Evolutionary conservation across 64 coral and sea anemone species (phyloP), one percentile per base, ranked within the genome.

Genomic region (Pocillopora damicornis): DNA sequence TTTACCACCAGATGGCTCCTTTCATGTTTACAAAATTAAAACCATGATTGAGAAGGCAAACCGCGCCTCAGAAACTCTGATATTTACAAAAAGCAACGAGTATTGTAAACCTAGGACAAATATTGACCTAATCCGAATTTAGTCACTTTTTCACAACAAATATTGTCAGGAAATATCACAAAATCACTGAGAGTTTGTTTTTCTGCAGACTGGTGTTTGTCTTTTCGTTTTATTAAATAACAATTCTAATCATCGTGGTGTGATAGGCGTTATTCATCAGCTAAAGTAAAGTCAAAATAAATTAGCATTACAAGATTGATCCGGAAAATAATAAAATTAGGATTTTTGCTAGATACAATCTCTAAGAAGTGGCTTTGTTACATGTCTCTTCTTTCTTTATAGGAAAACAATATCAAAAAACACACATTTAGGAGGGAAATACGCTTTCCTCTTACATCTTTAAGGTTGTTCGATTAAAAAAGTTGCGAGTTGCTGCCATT

Each of bases 131-230:
- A 83, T 16, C 13, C 37, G 38, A 73, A 85, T 85, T 83, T 71
- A 30, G 51, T 85, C 38, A 42, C 64, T 73, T 83, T 85, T 85
- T 18, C 22, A 42, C 81, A 72, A 45, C 81, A 45, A 58, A 85
- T 73, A 83, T 23, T 85, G 38, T 85, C 65, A 13, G 23, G 71
- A 85, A 73, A 57, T 38, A 73, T 72, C 64, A 85, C 69, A 37
- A 85, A 85, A 85, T 73, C 17, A 45, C 15, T 2, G 26, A 18
- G 37, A 51, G 42, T 72, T 85, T 73, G 18, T 14, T 72, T 85
- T 71, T 73, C 56, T 12, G 37, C 58, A 85, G 30, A 85, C 64
- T 73, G 11, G 0, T 73, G 12, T 71, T 85, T 68, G 65, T 22
- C 81, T 85, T 67, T 85, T 58, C n/a, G 64, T 58, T 72, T 85